A percentile compares a stretch with the other conserved stretches of the same genome.
Evolutionary conservation across 2,888 invertebrate genomes (phyloP).

Genomic region (Hipparchia sbordonii): DNA sequence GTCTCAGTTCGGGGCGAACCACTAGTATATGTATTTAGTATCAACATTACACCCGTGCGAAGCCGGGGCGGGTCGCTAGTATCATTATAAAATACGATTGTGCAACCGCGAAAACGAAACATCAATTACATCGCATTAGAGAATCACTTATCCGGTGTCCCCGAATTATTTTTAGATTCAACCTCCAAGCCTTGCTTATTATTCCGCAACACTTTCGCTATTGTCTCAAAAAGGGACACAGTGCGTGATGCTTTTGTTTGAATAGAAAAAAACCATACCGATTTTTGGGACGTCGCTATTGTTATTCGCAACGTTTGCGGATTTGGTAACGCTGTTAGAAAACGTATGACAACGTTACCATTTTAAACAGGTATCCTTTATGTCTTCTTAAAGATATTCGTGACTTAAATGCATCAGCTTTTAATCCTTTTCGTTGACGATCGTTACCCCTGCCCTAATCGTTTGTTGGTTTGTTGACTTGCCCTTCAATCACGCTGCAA

Average conservation of each 20-base stretch:
- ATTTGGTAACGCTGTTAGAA: slow-evolving; percentile 21
- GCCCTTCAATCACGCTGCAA: no score
- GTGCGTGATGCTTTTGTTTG: slow-evolving; percentile 48
- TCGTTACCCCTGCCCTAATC: no score
- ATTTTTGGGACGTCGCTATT: slow-evolving; percentile 38
- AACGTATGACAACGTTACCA: slow-evolving; percentile 12
- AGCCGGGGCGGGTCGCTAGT: no score
- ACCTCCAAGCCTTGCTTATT: slow-evolving; percentile 47
- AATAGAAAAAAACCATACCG: slow-evolving; percentile 44
- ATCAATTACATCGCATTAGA: slow-evolving; percentile 25
- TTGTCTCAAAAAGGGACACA: slow-evolving; percentile 47
- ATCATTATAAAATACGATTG: slow-evolving; percentile 14
- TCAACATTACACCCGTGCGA: no score
- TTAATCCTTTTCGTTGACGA: no score
- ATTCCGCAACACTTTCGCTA: slow-evolving; percentile 52
- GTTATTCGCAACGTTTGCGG: slow-evolving; percentile 29
- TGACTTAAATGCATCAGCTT: not conserved
- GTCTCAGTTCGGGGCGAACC: no score
- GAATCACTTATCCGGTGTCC: slow-evolving; percentile 41
- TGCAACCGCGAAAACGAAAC: slow-evolving; percentile 24
- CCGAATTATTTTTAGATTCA: slow-evolving; percentile 48
- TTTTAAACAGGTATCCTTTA: slow-evolving; percentile 15
- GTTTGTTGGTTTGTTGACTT: no score
- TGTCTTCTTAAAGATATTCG: not conserved
- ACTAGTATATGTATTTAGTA: no score